Conservation (phyloP, 2,797 vertebrate species). For the Nannoperca australis region DNA sequence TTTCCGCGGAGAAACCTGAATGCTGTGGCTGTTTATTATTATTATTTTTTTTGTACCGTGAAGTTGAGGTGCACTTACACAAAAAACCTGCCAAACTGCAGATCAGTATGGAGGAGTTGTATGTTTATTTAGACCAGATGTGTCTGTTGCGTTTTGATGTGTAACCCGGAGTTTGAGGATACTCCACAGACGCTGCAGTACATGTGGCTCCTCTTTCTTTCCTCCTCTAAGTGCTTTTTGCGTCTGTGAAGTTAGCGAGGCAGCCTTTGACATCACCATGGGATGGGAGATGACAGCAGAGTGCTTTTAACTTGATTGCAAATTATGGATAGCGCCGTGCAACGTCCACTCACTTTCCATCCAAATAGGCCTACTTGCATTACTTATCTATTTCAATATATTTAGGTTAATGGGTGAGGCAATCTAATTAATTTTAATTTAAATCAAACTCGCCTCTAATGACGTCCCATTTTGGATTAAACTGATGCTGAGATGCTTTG, state of each 20-base stretch:
- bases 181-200: slow-evolving; percentile 65
- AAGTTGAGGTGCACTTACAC: slow-evolving; percentile 59
- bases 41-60: slow-evolving; percentile 29
- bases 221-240: slow-evolving; percentile 77
- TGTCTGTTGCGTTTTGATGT: slow-evolving; percentile 18
- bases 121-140: slow-evolving; percentile 39
- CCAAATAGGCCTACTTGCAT: slow-evolving; percentile 83
- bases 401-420: slow-evolving; percentile 86
- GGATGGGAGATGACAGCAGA: slow-evolving; percentile 84
- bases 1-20: background rate
- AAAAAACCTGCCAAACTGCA: slow-evolving; percentile 29
- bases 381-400: slow-evolving; percentile 85
- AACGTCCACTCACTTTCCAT: slow-evolving; percentile 75
- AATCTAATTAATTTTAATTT: slow-evolving; percentile 86
- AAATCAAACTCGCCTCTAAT: slow-evolving; percentile 84
- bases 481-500: slow-evolving; percentile 70
- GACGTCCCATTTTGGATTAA: slow-evolving; percentile 80
- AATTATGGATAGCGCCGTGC: slow-evolving; percentile 83
- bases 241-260: slow-evolving; percentile 82
- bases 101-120: slow-evolving; percentile 56
- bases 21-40: slow-evolving; percentile 31
- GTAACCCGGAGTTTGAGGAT: slow-evolving; percentile 57
- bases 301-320: slow-evolving; percentile 87
- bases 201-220: slow-evolving; percentile 65
- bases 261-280: slow-evolving; percentile 83